Evolutionary conservation across 2,113 vertebrate genomes (phyloP).

Genomic region (Aspidoscelis tigris): DNA sequence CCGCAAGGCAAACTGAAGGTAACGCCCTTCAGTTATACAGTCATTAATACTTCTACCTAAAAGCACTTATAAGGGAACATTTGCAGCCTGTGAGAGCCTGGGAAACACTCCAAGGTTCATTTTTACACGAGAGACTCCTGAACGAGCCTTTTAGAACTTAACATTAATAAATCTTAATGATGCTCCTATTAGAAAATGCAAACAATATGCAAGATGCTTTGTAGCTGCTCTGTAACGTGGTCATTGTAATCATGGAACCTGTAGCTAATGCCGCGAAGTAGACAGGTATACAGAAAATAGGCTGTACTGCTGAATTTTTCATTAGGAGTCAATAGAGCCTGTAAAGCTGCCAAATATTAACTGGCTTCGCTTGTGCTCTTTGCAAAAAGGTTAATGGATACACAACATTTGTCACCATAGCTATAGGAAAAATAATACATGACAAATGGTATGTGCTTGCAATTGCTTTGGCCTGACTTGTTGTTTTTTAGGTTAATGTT

Average conservation of each 20-base stretch:
- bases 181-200: slow-evolving; percentile 55
- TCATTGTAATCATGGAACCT: slow-evolving; percentile 57
- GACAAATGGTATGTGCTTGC: slow-evolving; percentile 65
- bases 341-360: slow-evolving; percentile 77
- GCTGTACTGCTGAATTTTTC: slow-evolving; percentile 74
- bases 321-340: slow-evolving; percentile 72
- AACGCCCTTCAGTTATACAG: slow-evolving; percentile 47
- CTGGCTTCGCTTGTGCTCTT: slow-evolving; percentile 78
- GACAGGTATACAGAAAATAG: slow-evolving; percentile 60
- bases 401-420: slow-evolving; percentile 76
- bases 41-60: slow-evolving; percentile 25
- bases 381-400: slow-evolving; percentile 83
- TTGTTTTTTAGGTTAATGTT: background rate
- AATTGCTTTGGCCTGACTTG: slow-evolving; percentile 62
- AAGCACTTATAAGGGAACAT: slow-evolving; percentile 30
- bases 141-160: slow-evolving; percentile 65
- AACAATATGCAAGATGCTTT: slow-evolving; percentile 31
- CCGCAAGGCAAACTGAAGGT: slow-evolving; percentile 27
- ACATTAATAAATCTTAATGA: slow-evolving; percentile 68
- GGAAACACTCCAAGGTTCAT: slow-evolving; percentile 54
- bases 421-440: slow-evolving; percentile 72
- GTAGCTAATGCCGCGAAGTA: slow-evolving; percentile 61
- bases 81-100: slow-evolving; percentile 46
- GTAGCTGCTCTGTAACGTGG: slow-evolving; percentile 47
- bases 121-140: slow-evolving; percentile 47